A percentile compares a stretch with the other conserved stretches of the same genome.
Evolutionary conservation across 2,113 vertebrate genomes (phyloP).

Genomic region (Xiphorhynchus elegans): DNA sequence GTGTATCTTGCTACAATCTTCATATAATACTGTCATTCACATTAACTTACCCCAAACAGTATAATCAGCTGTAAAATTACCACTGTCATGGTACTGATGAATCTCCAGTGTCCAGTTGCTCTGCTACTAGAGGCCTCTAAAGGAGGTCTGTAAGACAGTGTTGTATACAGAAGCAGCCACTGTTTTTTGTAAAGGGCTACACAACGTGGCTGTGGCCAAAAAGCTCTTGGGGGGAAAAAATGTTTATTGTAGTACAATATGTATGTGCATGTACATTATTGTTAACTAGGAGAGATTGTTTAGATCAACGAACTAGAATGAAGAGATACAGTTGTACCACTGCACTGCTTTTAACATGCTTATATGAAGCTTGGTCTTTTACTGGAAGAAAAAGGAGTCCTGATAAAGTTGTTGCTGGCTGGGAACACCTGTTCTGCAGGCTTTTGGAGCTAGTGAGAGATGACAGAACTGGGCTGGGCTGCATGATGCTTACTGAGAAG

Average conservation of each 20-base stretch:
- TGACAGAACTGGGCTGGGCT: not conserved
- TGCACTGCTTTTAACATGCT: not conserved
- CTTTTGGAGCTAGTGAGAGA: not conserved
- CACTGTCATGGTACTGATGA: not conserved
- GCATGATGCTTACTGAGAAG: not conserved
- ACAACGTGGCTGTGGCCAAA: not conserved
- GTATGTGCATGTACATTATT: rapidly evolving
- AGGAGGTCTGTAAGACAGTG: not conserved
- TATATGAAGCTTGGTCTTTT: not conserved
- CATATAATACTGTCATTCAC: not conserved
- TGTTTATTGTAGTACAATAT: not conserved
- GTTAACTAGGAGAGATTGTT: not conserved
- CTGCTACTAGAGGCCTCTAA: not conserved
- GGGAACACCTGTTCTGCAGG: not conserved
- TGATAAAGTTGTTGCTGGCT: not conserved
- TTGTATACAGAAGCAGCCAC: not conserved
- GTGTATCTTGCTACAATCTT: not conserved
- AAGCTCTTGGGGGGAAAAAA: not conserved
- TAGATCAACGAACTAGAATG: not conserved
- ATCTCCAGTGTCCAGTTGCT: too few relatives aligned
- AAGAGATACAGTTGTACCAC: not conserved
- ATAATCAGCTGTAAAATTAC: not conserved
- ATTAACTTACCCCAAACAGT: not conserved
- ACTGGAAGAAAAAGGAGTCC: not conserved
- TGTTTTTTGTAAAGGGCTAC: not conserved